Conservation (phyloP, 2,797 vertebrate genomes). For the Pipistrellus pipistrellus region DNA sequence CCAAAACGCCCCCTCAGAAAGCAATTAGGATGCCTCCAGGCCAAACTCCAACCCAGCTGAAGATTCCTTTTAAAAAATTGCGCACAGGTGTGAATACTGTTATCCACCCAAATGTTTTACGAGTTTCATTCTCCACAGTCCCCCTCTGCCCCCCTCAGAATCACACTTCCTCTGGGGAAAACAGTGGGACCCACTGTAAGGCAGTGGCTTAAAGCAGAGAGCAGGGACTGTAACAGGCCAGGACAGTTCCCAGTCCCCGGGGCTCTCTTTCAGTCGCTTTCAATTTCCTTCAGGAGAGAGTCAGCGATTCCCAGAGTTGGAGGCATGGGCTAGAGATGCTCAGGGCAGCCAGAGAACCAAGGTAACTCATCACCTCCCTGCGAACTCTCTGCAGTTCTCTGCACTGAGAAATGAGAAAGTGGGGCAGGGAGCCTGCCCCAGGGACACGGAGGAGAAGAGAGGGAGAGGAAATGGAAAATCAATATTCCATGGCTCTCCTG, state of each 20-base stretch:
- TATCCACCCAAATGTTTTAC: not conserved
- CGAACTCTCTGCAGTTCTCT: not conserved
- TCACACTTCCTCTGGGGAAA: conserved; percentile 4
- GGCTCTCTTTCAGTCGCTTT: conserved; percentile 38
- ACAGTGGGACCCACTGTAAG: conserved; percentile 20
- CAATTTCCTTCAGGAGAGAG: conserved; percentile 36
- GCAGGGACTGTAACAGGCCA: conserved; percentile 1
- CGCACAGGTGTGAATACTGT: conserved; percentile 12
- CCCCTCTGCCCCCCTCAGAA: not conserved
- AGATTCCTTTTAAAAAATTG: conserved; percentile 66
- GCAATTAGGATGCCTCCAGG: not conserved
- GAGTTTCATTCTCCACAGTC: not conserved
- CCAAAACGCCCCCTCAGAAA: conserved; percentile 7
- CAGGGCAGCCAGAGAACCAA: conserved; percentile 11
- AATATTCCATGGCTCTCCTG: conserved; percentile 3
- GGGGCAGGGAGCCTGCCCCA: not conserved
- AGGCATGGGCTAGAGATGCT: not conserved
- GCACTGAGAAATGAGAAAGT: conserved; percentile 41
- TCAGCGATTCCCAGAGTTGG: not conserved
- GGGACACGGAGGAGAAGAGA: conserved; percentile 10
- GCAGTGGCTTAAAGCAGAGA: conserved; percentile 25
- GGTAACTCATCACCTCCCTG: not conserved
- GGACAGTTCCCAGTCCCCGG: conserved; percentile 13
- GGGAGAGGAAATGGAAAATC: conserved; percentile 53
- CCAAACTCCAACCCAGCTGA: conserved; percentile 1